A percentile compares a stretch with the other conserved stretches of the same genome.
Conservation (phyloP, 1,140 invertebrate genomes). For the Cyrtorhinus lividipennis region DNA sequence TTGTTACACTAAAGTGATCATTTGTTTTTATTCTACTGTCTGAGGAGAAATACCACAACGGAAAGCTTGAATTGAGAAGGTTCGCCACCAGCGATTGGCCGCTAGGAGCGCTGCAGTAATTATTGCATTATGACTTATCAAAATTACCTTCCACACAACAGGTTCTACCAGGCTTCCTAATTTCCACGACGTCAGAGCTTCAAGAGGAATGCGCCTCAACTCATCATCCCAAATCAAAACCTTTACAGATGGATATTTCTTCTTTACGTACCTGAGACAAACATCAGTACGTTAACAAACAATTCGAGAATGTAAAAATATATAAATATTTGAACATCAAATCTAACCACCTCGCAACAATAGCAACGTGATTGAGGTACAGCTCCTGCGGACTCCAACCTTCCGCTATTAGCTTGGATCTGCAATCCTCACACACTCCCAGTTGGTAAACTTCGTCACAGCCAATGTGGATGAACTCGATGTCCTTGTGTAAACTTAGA, state of each 20-base stretch:
- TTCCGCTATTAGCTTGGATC: constrained; percentile 29
- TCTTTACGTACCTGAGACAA: constrained; percentile 25
- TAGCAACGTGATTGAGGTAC: constrained; percentile 14
- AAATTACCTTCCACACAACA: constrained; percentile 32
- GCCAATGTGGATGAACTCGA: constrained; percentile 30
- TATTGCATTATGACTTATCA: not conserved
- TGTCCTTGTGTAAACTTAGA: constrained; percentile 28
- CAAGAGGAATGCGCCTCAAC: constrained; percentile 35
- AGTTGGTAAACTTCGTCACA: constrained; percentile 33
- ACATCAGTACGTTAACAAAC: not conserved
- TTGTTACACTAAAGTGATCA: too few species aligned
- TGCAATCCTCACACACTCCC: constrained; percentile 33
- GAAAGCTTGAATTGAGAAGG: too few species aligned
- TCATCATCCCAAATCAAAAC: constrained; percentile 53
- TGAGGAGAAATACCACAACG: too few species aligned
- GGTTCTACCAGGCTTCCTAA: constrained; percentile 37
- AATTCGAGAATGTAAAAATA: not conserved
- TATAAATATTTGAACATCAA: not conserved
- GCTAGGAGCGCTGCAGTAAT: too few species aligned
- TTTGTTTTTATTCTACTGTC: too few species aligned
- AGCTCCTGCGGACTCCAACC: constrained; percentile 20
- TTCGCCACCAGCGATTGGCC: too few species aligned
- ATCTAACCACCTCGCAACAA: constrained; percentile 7
- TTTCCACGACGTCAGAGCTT: constrained; percentile 32
- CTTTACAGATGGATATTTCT: constrained; percentile 26